These are phyloP conservation scores for Balanococcus diminutus DNA, from an alignment of 2,888 invertebrate species.

Conservation along the genomic window DNA sequence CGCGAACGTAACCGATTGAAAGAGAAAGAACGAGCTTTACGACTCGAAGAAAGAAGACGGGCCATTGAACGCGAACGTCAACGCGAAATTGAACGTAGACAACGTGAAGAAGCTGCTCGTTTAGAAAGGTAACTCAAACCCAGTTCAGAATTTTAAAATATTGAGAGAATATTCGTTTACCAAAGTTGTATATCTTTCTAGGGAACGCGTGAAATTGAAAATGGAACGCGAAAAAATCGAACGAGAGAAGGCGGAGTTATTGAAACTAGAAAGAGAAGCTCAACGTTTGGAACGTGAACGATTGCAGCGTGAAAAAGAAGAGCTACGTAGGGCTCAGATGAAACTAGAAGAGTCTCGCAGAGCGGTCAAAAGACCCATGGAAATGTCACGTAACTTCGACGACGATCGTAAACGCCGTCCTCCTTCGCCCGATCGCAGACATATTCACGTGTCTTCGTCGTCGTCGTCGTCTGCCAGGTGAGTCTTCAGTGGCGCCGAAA, in stretches of 20 bases:
- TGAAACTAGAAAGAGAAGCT: slow-evolving; percentile 82
- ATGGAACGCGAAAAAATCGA: slow-evolving; percentile 87
- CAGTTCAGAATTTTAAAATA: not conserved
- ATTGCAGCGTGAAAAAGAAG: slow-evolving; percentile 77
- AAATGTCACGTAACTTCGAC: slow-evolving; percentile 40
- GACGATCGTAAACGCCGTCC: slow-evolving; percentile 53
- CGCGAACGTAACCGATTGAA: slow-evolving; percentile 75
- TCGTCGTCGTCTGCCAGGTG: not conserved
- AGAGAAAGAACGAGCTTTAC: slow-evolving; percentile 76
- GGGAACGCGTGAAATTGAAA: slow-evolving; percentile 80
- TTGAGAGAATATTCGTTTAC: not conserved
- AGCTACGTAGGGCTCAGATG: slow-evolving; percentile 69
- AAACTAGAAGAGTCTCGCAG: slow-evolving; percentile 57
- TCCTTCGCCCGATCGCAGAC: slow-evolving; percentile 50
- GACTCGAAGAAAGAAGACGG: slow-evolving; percentile 81
- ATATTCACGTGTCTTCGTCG: slow-evolving; percentile 43
- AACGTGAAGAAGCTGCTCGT: slow-evolving; percentile 83
- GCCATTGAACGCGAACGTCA: slow-evolving; percentile 79
- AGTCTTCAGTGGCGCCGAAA: not conserved
- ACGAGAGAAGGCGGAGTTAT: slow-evolving; percentile 82
- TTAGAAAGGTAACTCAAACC: slow-evolving; percentile 66
- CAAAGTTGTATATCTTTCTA: slow-evolving; percentile 35
- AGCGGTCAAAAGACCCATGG: slow-evolving; percentile 51
- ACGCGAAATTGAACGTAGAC: slow-evolving; percentile 79
- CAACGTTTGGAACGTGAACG: slow-evolving; percentile 71